Evolutionary conservation across 2,113 vertebrate species (phyloP).

Genomic region (Xenotilapia flavipinnis): DNA sequence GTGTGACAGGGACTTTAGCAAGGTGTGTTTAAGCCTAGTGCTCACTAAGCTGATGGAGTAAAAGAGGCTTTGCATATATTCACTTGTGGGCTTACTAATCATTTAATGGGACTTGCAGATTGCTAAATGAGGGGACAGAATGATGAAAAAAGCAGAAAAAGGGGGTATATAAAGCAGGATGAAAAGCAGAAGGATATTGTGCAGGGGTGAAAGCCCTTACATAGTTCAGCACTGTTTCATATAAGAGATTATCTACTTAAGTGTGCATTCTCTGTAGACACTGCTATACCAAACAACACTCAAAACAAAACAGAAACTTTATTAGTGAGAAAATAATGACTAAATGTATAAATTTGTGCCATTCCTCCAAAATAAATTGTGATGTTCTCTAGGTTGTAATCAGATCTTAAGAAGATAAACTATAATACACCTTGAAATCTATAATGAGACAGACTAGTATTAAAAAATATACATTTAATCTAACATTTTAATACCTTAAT

Average conservation of each 20-base stretch:
- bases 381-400: not conserved
- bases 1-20: slow-evolving; percentile 18
- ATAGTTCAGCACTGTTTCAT: not conserved
- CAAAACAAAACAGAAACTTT: not conserved
- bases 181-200: not conserved
- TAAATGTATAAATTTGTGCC: not conserved
- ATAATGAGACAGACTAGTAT: not conserved
- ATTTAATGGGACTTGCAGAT: slow-evolving; percentile 46
- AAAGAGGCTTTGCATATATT: slow-evolving; percentile 62
- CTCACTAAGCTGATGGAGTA: slow-evolving; percentile 54
- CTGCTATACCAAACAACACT: not conserved
- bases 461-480: not conserved
- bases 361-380: not conserved
- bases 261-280: not conserved
- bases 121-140: slow-evolving; percentile 26
- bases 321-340: not conserved
- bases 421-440: not conserved
- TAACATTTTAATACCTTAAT: not conserved
- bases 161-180: not conserved
- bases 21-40: slow-evolving; percentile 54
- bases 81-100: slow-evolving; percentile 59
- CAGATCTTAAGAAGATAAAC: not conserved
- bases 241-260: not conserved
- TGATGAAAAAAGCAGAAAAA: not conserved
- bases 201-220: not conserved